Base-by-base conservation (phyloP, 1,140 invertebrate genomes). In the Megathymus violae region DNA sequence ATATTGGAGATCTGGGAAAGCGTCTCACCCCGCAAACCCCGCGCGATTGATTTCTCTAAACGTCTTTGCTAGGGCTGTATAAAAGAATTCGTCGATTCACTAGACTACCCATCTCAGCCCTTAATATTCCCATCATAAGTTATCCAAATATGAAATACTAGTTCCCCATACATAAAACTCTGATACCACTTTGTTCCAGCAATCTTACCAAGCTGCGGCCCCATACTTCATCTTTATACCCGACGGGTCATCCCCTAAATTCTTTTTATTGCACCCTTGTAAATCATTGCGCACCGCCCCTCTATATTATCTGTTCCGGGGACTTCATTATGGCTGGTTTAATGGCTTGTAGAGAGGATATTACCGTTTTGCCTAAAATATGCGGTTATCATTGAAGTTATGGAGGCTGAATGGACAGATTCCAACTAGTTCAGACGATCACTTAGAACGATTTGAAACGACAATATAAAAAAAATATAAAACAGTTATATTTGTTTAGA, bases 281-380 rank as follows among this genome's bases (percentile, higher is more conserved):
- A 90, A 89, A 90, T 90, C 88, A 90, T 89, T 80, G 81, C 79
- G 82, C 85, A 81, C 88, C 88, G 83, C 85, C 70, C 75, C 73
- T 84, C 76, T 89, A 85, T 81, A 90, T 90, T 90, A 88, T 86
- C 85, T 80, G 77, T 27, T 69, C 72, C 76, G 78, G 85, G 86
- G 85, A 90, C 83, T 90, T 90, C 88, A 90, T 90, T 90, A 90
- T 88, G 88, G 83, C 73, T 78, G 82, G 84, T 88, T 90, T 90
- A 90, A 90, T 90, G 88, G 86, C 81, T 82, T 74, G 85, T 78
- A 88, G 85, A 78, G 85, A 69, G 85, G 86, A 56, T 44, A 56
- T 56, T 56, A 25, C 52, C 52, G 52, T 44, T 56, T 56, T 56
- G 10, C 6, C 22, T 56, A 56, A 56, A 44, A 56, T 44, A 43